phyloP scores from a whole-genome alignment of 2,113 vertebrate species.

The Thalassoma bifasciatum region DNA sequence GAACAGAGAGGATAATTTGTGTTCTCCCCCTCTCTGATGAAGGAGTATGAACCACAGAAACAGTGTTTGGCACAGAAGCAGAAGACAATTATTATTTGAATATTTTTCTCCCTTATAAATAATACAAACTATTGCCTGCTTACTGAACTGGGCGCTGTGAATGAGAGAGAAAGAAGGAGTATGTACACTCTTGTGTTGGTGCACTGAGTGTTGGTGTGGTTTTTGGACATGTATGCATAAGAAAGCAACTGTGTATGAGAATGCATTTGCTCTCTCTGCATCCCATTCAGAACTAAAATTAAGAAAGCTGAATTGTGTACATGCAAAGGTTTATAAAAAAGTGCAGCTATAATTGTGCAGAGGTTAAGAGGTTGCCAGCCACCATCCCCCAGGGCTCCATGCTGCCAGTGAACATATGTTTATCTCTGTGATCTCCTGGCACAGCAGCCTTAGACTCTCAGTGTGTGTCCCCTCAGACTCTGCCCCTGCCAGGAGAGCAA shows the following conservation, averaged over 20 bases:
- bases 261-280: conserved; percentile 11
- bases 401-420: conserved; percentile 96
- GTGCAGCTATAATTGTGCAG: conserved; percentile 78
- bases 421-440: conserved; percentile 91
- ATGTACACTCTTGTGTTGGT: neutral
- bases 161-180: conserved; percentile 8
- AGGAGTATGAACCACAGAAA: conserved; percentile 50
- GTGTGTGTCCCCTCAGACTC: conserved; percentile 79
- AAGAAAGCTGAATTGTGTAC: neutral
- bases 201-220: neutral
- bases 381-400: conserved; percentile 85
- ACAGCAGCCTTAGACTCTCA: conserved; percentile 88
- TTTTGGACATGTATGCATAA: conserved; percentile 68
- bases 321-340: neutral
- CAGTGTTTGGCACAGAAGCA: conserved; percentile 63
- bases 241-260: conserved; percentile 1
- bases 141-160: conserved; percentile 36
- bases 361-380: conserved; percentile 93
- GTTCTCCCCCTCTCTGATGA: neutral
- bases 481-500: conserved; percentile 66
- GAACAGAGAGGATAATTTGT: neutral
- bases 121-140: conserved; percentile 72
- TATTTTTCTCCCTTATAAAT: conserved; percentile 79
- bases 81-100: conserved; percentile 79
- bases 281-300: neutral